Base-by-base conservation (phyloP, 2,797 vertebrate genomes). In the Tinamus major region DNA sequence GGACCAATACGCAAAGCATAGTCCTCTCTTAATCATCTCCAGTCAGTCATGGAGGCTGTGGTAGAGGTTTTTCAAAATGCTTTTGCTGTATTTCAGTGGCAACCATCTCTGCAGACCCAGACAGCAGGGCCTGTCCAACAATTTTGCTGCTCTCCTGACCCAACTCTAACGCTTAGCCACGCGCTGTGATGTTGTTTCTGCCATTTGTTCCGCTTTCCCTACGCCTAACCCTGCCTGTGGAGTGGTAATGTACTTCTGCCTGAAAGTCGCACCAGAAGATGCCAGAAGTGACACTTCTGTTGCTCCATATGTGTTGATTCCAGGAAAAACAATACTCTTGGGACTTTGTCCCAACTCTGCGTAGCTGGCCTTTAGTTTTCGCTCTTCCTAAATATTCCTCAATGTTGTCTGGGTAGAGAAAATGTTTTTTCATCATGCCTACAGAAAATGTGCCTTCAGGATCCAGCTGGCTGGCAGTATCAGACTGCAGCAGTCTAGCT, bases 361-460 rank as follows among this genome's bases (percentile, higher is more conserved):
- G 62, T 63, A 89, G 85, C 3, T 69, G 44, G 26, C 20, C 72
- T 80, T 95, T 72, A 19, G 76, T 78, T 53, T 89, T 90, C 53
- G 76, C 44, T 78, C 53, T 90, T 94, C 55, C 72, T 70, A 90
- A 69, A 67, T 91, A 69, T 78, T 96, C 90, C 24, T 51, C 59
- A 12, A 85, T 72, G 13, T 55, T 89, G 16, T 56, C 94, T 96
- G 69, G 31, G 71, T 35, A 94, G 39, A 89, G 33, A 79, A 94
- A 87, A 26, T 14, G n/a, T 5, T 49, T 70, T 42, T 65, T 87
- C 18, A 76, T 80, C n/a, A 85, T 9, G 48, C 48, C 23, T 56
- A 92, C 80, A 44, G 65, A 78, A 78, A 81, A 59, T 3, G 2
- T 55, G 21, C 26, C 69, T 80, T 59, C 35, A 76, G 27, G 59